These are phyloP conservation scores for Cremastinae sp. DNA, from an alignment of 2,888 invertebrate species.

Conservation along the genomic window DNA sequence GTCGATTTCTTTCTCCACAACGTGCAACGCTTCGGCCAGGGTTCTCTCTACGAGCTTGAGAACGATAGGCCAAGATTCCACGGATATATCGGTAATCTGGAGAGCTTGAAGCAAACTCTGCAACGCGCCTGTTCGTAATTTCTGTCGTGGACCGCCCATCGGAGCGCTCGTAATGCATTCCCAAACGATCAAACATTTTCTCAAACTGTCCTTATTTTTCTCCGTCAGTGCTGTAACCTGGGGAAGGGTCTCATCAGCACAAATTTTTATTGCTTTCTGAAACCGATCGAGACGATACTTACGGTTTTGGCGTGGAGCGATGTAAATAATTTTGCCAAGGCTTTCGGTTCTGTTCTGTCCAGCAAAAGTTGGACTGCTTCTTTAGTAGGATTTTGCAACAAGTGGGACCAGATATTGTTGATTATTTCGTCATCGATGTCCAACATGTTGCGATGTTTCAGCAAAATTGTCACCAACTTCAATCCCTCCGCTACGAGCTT, in stretches of 20 bases:
- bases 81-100: constrained; percentile 59
- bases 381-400: constrained; percentile 65
- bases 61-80: constrained; percentile 63
- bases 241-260: no score
- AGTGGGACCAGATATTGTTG: constrained; percentile 66
- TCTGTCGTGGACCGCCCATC: constrained; percentile 68
- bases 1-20: constrained; percentile 69
- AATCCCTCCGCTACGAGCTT: constrained; percentile 65
- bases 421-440: constrained; percentile 61
- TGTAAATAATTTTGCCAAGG: constrained; percentile 65
- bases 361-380: constrained; percentile 67
- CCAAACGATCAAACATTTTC: constrained; percentile 70
- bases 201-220: constrained; percentile 58
- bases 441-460: constrained; percentile 67
- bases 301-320: constrained; percentile 66
- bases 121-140: constrained; percentile 65
- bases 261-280: no score
- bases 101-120: constrained; percentile 65
- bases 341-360: constrained; percentile 64
- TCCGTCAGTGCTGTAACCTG: constrained; percentile 64
- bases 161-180: constrained; percentile 68
- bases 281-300: no score
- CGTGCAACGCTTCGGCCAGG: constrained; percentile 64
- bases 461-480: constrained; percentile 65
- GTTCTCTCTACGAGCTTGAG: constrained; percentile 65